phyloP scores from a whole-genome alignment of 2,113 vertebrate genomes.

The Oncorhynchus gorbuscha region DNA sequence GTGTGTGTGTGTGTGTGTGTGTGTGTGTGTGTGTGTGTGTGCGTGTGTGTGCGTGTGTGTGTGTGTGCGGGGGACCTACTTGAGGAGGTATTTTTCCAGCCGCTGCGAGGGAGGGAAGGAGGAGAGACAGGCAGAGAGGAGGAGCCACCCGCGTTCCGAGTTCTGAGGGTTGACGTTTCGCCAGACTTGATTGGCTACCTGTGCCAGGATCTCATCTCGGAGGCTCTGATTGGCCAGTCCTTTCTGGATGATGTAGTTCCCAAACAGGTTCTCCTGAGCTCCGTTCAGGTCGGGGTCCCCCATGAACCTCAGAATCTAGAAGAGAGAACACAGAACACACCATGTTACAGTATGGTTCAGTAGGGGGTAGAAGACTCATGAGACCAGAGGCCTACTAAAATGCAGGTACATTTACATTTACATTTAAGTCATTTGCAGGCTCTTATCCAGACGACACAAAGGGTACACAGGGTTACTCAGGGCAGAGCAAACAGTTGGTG shows the following conservation, averaged over 20 bases:
- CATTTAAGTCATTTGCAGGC: too few species aligned
- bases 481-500: too few species aligned
- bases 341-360: too few species aligned
- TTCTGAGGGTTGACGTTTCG: constrained; percentile 58
- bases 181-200: constrained; percentile 94
- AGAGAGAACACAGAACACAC: neutral
- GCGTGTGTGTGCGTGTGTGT: too few species aligned
- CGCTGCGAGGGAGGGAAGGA: constrained; percentile 82
- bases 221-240: constrained; percentile 81
- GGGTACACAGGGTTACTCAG: too few species aligned
- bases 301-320: constrained; percentile 93
- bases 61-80: constrained; percentile 77
- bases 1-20: too few species aligned
- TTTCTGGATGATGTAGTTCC: constrained; percentile 93
- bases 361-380: too few species aligned
- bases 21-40: too few species aligned
- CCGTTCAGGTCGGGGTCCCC: constrained; percentile 88
- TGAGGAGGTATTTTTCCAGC: constrained; percentile 89
- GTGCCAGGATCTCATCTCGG: constrained; percentile 89
- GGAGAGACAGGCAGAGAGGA: constrained; percentile 86
- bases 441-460: too few species aligned
- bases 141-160: constrained; percentile 78
- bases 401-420: too few species aligned
- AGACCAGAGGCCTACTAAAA: too few species aligned
- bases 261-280: constrained; percentile 85